These are phyloP conservation scores for Drosophila paramelanica DNA, from an alignment of 2,888 invertebrate genomes.

Conservation along the genomic window DNA sequence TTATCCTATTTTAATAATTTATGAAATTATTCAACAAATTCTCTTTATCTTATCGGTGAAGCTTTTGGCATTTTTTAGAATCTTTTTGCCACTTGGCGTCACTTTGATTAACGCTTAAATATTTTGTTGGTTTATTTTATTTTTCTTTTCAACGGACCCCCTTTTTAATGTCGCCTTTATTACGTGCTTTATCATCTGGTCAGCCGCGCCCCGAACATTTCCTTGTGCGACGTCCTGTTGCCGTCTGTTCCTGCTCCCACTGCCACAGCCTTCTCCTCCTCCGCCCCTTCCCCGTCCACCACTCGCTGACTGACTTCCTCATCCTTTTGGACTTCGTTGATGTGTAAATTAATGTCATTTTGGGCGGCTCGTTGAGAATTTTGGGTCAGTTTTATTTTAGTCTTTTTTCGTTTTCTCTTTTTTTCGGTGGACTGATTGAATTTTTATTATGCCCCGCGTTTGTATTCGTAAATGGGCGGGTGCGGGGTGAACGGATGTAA, in stretches of 20 bases:
- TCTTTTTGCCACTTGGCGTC: constrained; percentile 18
- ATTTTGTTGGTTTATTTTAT: constrained; percentile 34
- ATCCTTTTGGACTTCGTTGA: constrained; percentile 66
- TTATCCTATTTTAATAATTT: background rate
- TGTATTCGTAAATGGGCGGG: background rate
- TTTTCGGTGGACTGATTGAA: constrained; percentile 67
- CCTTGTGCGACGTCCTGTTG: constrained; percentile 58
- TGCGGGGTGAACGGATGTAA: constrained; percentile 47
- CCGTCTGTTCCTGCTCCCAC: background rate
- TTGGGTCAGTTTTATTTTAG: constrained; percentile 58
- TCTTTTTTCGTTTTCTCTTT: constrained; percentile 37
- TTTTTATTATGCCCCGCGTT: constrained; percentile 71
- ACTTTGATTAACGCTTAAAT: constrained; percentile 46
- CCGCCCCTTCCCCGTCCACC: background rate
- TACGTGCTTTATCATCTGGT: constrained; percentile 66
- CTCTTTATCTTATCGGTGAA: background rate
- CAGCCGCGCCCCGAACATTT: constrained; percentile 48
- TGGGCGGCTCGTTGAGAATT: constrained; percentile 64
- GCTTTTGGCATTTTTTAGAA: constrained; percentile 9
- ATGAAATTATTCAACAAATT: constrained; percentile 1
- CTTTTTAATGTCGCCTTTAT: constrained; percentile 62
- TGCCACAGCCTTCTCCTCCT: background rate
- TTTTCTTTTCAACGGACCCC: constrained; percentile 25
- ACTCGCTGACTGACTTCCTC: constrained; percentile 2
- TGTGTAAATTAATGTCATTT: constrained; percentile 81